Conservation (phyloP, 1,140 invertebrate genomes). For the Microplitis demolitor region DNA sequence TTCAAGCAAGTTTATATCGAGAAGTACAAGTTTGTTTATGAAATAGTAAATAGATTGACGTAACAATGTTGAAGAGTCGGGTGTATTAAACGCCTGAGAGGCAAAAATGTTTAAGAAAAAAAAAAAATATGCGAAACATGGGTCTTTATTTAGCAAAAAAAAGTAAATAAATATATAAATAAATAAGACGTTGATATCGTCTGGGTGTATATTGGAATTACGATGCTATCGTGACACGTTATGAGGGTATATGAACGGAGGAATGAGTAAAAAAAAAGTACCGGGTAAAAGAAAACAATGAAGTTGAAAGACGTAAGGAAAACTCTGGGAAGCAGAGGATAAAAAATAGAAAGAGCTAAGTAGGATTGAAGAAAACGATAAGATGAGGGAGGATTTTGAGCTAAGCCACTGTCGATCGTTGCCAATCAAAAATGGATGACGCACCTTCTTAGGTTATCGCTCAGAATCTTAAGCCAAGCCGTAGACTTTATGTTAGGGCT, state of each 20-base stretch:
- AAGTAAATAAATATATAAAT: no score
- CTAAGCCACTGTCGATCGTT: constrained; percentile 17
- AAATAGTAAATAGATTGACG: constrained; percentile 40
- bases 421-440: constrained; percentile 51
- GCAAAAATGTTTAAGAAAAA: neutral
- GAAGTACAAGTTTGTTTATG: constrained; percentile 26
- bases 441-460: constrained; percentile 22
- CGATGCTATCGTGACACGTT: no score
- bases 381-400: constrained; percentile 20
- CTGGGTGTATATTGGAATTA: no score
- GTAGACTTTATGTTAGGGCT: constrained; percentile 22
- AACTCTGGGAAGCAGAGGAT: neutral
- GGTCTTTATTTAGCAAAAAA: no score
- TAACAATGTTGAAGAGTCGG: neutral
- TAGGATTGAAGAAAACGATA: constrained; percentile 14
- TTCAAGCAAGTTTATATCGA: constrained; percentile 22
- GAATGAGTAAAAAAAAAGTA: no score
- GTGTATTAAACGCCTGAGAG: neutral
- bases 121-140: neutral
- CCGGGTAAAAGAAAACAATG: no score
- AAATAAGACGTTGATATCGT: no score
- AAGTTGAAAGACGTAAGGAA: no score
- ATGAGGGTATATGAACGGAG: no score
- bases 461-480: neutral
- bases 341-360: neutral